Conservation (phyloP, 2,797 vertebrate species). For the Ctenopoma multispine region DNA sequence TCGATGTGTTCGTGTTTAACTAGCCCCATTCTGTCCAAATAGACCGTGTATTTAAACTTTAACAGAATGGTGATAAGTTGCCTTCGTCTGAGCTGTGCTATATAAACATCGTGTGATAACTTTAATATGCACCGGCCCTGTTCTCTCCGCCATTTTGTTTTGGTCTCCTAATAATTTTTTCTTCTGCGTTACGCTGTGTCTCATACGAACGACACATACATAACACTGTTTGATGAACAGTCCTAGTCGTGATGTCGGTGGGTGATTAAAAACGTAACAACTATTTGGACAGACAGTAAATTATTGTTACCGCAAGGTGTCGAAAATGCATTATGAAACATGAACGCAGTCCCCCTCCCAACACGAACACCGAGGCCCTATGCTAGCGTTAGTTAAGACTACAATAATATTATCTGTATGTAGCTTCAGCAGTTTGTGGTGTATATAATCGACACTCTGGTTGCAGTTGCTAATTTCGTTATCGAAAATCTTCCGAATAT, state of each 20-base stretch:
- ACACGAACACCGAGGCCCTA: constrained; percentile 72
- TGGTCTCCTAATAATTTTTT: constrained; percentile 75
- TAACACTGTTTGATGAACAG: background rate
- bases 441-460: background rate
- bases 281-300: background rate
- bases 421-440: background rate
- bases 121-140: constrained; percentile 65
- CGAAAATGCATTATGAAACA: constrained; percentile 77
- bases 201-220: no score
- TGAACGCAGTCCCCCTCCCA: constrained; percentile 74
- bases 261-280: background rate
- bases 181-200: constrained; percentile 26
- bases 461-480: background rate
- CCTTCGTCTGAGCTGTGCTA: background rate
- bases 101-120: constrained; percentile 22
- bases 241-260: background rate
- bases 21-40: rapidly evolving
- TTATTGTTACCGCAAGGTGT: constrained; percentile 21
- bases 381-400: constrained; percentile 37
- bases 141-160: constrained; percentile 88
- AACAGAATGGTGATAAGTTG: no score
- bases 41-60: rapidly evolving
- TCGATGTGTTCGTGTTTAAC: rapidly evolving
- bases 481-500: no score
- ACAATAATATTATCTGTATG: background rate